These are phyloP conservation scores for Tortrix viridana DNA, from an alignment of 2,888 invertebrate genomes.

Conservation along the genomic window DNA sequence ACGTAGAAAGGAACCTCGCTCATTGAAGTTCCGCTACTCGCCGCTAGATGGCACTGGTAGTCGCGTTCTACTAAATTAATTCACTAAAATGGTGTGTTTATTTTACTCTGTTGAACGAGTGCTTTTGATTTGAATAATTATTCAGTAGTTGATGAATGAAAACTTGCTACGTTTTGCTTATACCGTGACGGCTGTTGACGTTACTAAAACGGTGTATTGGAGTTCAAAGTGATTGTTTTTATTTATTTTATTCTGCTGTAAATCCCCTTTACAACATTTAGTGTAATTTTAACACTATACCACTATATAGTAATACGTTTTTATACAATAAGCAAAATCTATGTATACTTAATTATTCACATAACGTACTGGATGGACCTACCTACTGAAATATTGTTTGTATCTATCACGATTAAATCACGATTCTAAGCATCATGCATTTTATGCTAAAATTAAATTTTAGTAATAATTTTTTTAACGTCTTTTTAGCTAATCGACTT, in stretches of 20 bases:
- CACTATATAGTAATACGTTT: no score
- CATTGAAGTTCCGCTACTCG: constrained; percentile 65
- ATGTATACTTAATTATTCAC: no score
- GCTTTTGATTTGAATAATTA: constrained; percentile 62
- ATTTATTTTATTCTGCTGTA: background rate
- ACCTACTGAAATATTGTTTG: no score
- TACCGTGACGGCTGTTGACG: constrained; percentile 16
- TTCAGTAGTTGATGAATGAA: constrained; percentile 41
- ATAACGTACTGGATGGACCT: no score
- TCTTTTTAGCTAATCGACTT: no score
- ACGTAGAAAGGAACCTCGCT: constrained; percentile 52
- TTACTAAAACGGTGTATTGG: constrained; percentile 6
- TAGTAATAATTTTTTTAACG: no score
- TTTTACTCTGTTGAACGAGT: constrained; percentile 54
- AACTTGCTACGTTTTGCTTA: constrained; percentile 29
- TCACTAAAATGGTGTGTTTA: constrained; percentile 65
- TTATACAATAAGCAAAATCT: no score
- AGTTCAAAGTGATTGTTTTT: background rate
- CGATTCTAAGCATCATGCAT: no score
- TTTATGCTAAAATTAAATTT: no score
- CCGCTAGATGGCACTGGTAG: constrained; percentile 67
- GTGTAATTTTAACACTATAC: no score
- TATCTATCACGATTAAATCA: no score
- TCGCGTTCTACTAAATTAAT: constrained; percentile 32
- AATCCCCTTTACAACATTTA: no score